Conservation (phyloP, 2,113 vertebrate genomes). For the Bufo bufo region DNA sequence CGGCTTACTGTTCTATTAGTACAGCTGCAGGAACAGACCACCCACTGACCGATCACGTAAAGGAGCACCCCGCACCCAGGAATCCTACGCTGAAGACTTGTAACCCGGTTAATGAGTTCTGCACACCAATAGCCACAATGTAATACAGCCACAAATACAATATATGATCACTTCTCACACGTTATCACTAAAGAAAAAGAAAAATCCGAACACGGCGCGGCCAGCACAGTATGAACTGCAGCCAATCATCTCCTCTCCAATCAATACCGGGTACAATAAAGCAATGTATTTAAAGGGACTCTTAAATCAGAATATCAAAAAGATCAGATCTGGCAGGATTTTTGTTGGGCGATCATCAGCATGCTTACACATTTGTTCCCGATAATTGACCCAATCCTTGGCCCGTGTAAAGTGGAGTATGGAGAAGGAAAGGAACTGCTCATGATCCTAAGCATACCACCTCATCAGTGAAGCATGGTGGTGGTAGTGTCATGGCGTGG, state of each 20-base stretch:
- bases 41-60: neutral
- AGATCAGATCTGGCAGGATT: neutral
- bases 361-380: too few species aligned
- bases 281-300: neutral
- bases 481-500: too few species aligned
- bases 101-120: neutral
- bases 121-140: neutral
- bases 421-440: too few species aligned
- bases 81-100: neutral
- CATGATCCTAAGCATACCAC: too few species aligned
- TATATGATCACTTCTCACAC: neutral
- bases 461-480: too few species aligned
- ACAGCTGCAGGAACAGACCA: constrained; percentile 1
- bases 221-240: neutral
- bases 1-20: neutral
- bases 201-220: neutral
- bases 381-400: too few species aligned
- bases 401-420: too few species aligned
- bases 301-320: neutral
- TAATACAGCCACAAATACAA: neutral
- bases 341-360: too few species aligned
- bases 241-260: neutral
- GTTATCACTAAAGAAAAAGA: neutral
- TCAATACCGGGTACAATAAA: neutral
- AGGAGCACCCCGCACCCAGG: neutral